These are phyloP conservation scores for Drosophila auraria DNA, from an alignment of 1,140 invertebrate species.

Conservation along the genomic window DNA sequence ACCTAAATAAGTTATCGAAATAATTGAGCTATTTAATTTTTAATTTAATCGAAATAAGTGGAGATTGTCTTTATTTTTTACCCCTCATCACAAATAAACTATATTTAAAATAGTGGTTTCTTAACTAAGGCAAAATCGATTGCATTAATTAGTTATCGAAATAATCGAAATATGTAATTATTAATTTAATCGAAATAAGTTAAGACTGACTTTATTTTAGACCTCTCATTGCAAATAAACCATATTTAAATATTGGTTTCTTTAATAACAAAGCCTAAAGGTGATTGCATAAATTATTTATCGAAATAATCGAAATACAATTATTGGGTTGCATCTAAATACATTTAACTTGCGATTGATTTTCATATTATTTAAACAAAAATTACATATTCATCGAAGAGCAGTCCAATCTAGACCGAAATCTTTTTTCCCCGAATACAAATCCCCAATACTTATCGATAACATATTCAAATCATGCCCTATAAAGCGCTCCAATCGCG, in stretches of 20 bases:
- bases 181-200: no score
- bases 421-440: background rate
- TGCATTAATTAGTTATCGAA: background rate
- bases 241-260: no score
- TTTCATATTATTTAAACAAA: no score
- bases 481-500: background rate
- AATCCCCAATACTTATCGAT: slow-evolving; percentile 6
- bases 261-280: no score
- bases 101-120: background rate
- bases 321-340: background rate
- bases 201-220: no score
- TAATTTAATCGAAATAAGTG: background rate
- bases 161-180: background rate
- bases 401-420: background rate
- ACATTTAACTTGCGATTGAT: background rate
- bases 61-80: no score
- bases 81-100: background rate
- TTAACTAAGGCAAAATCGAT: background rate
- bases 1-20: background rate
- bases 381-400: no score
- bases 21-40: background rate
- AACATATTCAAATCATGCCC: slow-evolving; percentile 25
- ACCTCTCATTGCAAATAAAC: no score
- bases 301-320: background rate
- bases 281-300: background rate